Conservation (phyloP, 1,140 invertebrate genomes). For the Pissodes strobi region DNA sequence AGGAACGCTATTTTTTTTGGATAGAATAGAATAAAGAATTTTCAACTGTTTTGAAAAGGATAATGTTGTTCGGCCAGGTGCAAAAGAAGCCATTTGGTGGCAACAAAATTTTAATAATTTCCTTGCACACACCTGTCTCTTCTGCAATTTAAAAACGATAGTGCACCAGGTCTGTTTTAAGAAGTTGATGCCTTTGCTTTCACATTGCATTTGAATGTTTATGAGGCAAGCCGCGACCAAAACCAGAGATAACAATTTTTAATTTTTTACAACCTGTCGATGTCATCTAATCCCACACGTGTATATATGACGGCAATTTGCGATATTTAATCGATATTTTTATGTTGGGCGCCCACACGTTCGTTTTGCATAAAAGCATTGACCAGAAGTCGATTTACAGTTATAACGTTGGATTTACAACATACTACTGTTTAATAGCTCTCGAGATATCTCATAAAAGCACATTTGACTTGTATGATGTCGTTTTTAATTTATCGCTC, state of each 20-base stretch:
- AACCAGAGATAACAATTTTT: too few relatives aligned
- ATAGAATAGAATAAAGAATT: too few relatives aligned
- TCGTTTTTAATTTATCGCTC: conserved; percentile 2
- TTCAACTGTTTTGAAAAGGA: too few relatives aligned
- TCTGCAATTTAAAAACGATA: too few relatives aligned
- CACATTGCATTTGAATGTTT: too few relatives aligned
- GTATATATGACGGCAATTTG: conserved; percentile 1
- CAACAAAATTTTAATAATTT: too few relatives aligned
- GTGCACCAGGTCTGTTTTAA: conserved; percentile 10
- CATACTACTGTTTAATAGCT: conserved; percentile 22
- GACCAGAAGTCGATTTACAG: conserved; percentile 23
- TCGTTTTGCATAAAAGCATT: conserved; percentile 8
- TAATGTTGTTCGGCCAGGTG: too few relatives aligned
- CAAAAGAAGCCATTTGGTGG: too few relatives aligned
- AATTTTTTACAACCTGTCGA: not conserved
- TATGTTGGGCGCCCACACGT: conserved; percentile 11
- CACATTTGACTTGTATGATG: not conserved
- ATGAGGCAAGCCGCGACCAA: too few relatives aligned
- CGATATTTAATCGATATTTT: conserved; percentile 17
- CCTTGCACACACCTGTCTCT: too few relatives aligned
- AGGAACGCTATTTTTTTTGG: too few relatives aligned
- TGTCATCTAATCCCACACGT: not conserved
- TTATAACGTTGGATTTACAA: conserved; percentile 15
- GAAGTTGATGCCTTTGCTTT: too few relatives aligned
- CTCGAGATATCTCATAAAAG: conserved; percentile 1